phyloP scores from a whole-genome alignment of 1,140 invertebrate species.

The Bombus sylvicola region DNA sequence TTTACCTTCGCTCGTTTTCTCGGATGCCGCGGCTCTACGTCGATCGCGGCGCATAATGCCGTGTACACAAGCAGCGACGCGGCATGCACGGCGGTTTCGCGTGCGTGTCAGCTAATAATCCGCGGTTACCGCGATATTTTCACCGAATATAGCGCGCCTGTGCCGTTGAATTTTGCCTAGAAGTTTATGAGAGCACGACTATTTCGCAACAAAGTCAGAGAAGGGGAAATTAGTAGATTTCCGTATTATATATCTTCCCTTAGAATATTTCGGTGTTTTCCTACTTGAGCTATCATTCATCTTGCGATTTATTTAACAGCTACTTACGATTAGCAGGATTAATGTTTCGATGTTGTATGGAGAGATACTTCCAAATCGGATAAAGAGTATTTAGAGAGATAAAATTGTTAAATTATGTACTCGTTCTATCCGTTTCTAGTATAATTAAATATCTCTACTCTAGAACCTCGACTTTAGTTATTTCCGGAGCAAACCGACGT shows the following conservation, averaged over 20 bases:
- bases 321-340: neutral
- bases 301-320: neutral
- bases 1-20: conserved; percentile 57
- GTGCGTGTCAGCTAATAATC: conserved; percentile 67
- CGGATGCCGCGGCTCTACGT: conserved; percentile 40
- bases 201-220: neutral
- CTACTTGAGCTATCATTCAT: neutral
- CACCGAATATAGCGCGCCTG: neutral
- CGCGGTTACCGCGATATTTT: conserved; percentile 50
- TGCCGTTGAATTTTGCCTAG: neutral
- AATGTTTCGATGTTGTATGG: neutral
- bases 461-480: neutral
- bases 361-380: neutral
- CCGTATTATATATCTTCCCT: no score
- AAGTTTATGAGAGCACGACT: neutral
- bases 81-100: conserved; percentile 9
- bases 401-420: neutral
- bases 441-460: neutral
- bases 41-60: conserved; percentile 44
- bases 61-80: conserved; percentile 11
- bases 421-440: neutral
- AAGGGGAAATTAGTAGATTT: neutral
- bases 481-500: neutral
- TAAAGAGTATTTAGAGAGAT: neutral
- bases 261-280: neutral